Base-by-base conservation (phyloP, 1,140 invertebrate species). In the Euwallacea similis region DNA sequence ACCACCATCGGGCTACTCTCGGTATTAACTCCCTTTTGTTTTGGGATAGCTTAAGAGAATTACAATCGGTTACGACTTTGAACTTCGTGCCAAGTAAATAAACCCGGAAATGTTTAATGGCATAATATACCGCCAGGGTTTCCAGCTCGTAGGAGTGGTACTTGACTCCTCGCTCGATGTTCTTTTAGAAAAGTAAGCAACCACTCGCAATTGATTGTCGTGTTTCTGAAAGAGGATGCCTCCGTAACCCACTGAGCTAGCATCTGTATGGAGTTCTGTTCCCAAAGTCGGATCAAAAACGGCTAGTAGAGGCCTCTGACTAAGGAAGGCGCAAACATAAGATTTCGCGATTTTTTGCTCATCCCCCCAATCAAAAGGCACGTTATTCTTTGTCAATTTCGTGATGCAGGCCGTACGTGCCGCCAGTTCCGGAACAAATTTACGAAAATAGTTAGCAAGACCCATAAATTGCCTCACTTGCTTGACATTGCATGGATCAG, bases 91-190 rank as follows among this genome's bases (percentile, higher is more conserved):
- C 78, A 69, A 76, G 10, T 41, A 60, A 41, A 41, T 60, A 60
- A 42, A 60, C 58, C 76, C 75, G 42, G 56, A 79, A 81, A 68
- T 79, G n/a, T n/a, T n/a, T 73, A 66, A 77, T 69, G 3, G 77
- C 58, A 0, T 78, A 41, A 43, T 74, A 69, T 10, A 82, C 78
- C 0, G 80, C 81, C 4, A 83, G 15, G 43, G 79, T 82, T 43
- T 84, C 79, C 0, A 82, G 47, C 46, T 83, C 80, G 53, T 80
- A 82, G 0, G 79, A 82, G 73, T 82, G 79, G 75, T 83, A 81
- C 56, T 74, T 71, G 69, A 10, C 71, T 81, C 76, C 41, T 59
- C 69, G 2, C 58, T 53, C 4, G 75, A 75, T 9, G 81, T 83
- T 55, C 69, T 74, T 43, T 71, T 62, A 50, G 75, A 81, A 53